Evolutionary conservation across 1,140 invertebrate genomes (phyloP), one percentile per base, ranked within the genome.

Genomic region (Atopsyche davidsoni): DNA sequence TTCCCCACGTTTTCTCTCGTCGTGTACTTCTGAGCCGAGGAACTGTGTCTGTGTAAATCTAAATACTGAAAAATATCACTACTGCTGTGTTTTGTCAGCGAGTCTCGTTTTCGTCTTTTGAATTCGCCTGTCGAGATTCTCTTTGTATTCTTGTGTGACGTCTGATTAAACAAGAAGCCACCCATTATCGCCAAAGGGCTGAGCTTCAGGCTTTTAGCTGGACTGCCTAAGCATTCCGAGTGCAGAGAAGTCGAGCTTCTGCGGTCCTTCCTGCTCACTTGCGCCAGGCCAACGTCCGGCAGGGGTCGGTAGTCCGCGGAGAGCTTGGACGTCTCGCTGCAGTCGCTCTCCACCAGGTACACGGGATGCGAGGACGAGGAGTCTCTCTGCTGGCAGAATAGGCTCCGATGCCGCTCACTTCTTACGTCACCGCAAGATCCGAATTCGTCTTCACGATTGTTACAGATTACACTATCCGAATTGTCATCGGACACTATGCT

Each of bases 131-230:
- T 42, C 25, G 31, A 51, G 19, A 31, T 52, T 39, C 43, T 42
- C 23, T 48, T 51, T 16, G 19, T n/a, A 28, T 17, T 28, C 43
- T 49, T 57, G 31, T 45, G 38, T 16, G 41, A 32, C 1, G 45
- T 38, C 45, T 56, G 43, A 48, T 51, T 51, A 17, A 56, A 52
- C 17, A 57, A 21, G 19, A 52, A 57, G 21, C 52, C 46, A 4
- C 46, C 46, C 7, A 57, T 46, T 28, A 52, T 57, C 39, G 48
- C 52, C 23, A 57, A 48, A 4, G 55, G 55, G 28, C 55, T 57
- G 6, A 52, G 39, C 17, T 31, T 40, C 32, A 50, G 18, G 28
- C 34, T 55, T 23, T 50, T 57, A 10, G 55, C 46, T n/a, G 55
- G 50, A 45, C 55, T 56, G 25, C 32, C 31, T 1, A 40, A 32